phyloP scores from a whole-genome alignment of 2,797 vertebrate species.

The Chromobotia macracanthus region DNA sequence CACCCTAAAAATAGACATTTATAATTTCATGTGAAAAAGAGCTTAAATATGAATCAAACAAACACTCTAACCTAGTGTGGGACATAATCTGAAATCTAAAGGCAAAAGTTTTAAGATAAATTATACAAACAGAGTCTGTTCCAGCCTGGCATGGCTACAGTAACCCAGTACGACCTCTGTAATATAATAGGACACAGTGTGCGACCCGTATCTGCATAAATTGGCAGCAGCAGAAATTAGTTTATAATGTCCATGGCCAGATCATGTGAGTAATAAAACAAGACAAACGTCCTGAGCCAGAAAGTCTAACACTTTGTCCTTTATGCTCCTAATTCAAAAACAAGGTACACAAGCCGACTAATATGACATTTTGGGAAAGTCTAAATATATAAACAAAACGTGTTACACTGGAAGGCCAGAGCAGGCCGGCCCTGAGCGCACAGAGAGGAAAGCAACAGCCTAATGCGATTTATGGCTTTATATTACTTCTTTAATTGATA shows the following conservation, averaged over 20 bases:
- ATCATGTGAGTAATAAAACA: slow-evolving; percentile 69
- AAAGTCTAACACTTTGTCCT: slow-evolving; percentile 57
- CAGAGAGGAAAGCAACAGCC: slow-evolving; percentile 48
- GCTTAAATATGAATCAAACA: not conserved
- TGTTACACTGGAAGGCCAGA: slow-evolving; percentile 44
- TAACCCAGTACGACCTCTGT: not conserved
- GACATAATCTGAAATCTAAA: slow-evolving; percentile 3
- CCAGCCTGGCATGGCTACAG: slow-evolving; percentile 6
- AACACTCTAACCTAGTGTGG: not conserved
- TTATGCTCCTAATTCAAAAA: slow-evolving; percentile 74
- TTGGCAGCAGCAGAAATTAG: slow-evolving; percentile 71
- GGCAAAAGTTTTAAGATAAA: not conserved
- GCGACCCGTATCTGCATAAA: slow-evolving; percentile 66
- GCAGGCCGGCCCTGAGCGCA: slow-evolving; percentile 38
- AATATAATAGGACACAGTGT: slow-evolving; percentile 69
- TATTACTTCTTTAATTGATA: slow-evolving; percentile 72
- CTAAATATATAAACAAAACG: slow-evolving; percentile 63
- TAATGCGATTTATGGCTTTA: slow-evolving; percentile 59
- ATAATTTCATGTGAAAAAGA: not conserved
- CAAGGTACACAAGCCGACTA: slow-evolving; percentile 70
- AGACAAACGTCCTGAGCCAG: slow-evolving; percentile 34
- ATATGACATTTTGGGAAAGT: slow-evolving; percentile 65
- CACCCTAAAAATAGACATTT: not conserved
- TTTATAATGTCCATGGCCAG: slow-evolving; percentile 66
- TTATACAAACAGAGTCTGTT: not conserved